Percentiles rank a stretch among this genome's conserved stretches.
Conservation (phyloP, 2,113 vertebrate genomes). For the Pleuronectes platessa region DNA sequence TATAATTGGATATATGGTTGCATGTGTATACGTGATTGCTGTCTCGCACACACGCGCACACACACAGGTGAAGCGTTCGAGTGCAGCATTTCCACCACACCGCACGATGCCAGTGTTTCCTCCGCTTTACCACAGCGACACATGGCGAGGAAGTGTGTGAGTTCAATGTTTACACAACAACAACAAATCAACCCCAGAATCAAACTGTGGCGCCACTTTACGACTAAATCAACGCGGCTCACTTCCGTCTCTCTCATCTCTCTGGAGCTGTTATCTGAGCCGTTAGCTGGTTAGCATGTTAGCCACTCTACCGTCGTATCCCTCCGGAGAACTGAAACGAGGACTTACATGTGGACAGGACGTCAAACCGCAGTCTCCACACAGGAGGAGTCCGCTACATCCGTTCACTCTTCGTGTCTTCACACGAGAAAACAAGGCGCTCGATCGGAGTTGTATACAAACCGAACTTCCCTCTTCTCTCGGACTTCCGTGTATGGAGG, state of each 20-base stretch:
- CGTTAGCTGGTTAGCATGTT: background rate
- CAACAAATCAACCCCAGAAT: background rate
- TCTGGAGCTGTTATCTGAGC: background rate
- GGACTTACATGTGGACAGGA: slow-evolving; percentile 43
- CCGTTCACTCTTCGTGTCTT: background rate
- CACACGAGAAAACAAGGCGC: background rate
- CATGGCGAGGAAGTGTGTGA: background rate
- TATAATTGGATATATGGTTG: no score
- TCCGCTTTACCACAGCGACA: background rate
- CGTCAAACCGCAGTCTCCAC: background rate
- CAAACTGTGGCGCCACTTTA: background rate
- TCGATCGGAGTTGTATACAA: slow-evolving; percentile 23
- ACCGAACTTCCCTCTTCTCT: slow-evolving; percentile 70
- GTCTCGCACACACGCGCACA: background rate
- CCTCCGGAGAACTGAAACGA: background rate
- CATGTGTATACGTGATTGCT: no score
- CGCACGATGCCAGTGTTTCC: slow-evolving; percentile 67
- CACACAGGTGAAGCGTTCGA: background rate
- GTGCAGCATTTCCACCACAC: slow-evolving; percentile 31
- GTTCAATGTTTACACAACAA: background rate
- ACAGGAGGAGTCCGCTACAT: background rate
- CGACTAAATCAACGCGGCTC: background rate
- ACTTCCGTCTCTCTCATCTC: background rate
- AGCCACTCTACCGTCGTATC: background rate
- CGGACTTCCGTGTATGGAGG: slow-evolving; percentile 30